Conservation (phyloP, 2,797 vertebrate genomes). For the Chrysolophus pictus region DNA sequence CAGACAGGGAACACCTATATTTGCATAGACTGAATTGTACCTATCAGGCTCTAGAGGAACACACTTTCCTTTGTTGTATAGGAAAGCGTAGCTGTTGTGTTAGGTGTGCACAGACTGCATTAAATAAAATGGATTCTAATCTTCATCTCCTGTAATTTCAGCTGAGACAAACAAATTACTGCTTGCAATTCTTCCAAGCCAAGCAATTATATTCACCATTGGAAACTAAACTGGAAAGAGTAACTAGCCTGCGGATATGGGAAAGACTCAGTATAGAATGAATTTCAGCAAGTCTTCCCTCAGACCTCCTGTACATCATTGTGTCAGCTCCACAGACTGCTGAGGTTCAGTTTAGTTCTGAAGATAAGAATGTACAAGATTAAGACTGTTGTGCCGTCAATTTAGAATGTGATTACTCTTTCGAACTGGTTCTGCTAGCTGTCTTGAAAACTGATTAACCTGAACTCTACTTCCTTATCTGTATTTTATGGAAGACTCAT, state of each 20-base stretch:
- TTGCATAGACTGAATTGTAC: neutral
- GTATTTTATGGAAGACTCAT: neutral
- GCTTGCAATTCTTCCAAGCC: neutral
- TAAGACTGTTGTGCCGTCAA: neutral
- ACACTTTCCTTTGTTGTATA: neutral
- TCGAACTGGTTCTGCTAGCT: neutral
- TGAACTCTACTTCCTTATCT: neutral
- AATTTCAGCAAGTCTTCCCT: neutral
- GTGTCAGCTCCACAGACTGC: neutral
- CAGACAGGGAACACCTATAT: neutral
- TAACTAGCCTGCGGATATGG: neutral
- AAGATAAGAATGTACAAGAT: neutral
- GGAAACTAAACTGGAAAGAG: neutral
- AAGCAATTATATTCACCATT: neutral
- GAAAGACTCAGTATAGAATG: neutral
- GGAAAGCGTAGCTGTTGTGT: neutral
- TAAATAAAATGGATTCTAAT: neutral
- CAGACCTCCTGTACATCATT: rapidly evolving
- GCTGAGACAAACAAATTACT: neutral
- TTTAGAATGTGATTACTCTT: neutral
- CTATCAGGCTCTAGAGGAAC: neutral
- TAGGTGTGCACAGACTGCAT: neutral
- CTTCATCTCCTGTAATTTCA: neutral
- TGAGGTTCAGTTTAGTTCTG: neutral
- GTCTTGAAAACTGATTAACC: neutral